Conservation (phyloP, 2,113 vertebrate species). For the Psilopsiagon aurifrons region DNA sequence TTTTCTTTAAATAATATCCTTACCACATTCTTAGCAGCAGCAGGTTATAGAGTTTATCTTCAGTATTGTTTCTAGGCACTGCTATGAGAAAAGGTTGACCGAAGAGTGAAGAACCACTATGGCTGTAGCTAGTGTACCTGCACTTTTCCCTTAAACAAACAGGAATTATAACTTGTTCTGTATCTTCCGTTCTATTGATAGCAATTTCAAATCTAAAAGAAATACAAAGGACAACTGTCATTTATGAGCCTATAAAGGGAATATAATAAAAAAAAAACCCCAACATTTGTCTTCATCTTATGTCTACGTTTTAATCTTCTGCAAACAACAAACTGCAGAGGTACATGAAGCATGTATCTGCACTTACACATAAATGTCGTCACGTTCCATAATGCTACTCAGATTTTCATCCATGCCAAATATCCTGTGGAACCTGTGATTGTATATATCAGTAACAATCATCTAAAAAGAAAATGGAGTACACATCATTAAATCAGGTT, state of each 20-base stretch:
- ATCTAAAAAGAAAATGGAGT: conserved; percentile 76
- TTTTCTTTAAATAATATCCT: conserved; percentile 19
- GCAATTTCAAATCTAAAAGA: conserved; percentile 82
- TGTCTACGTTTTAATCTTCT: conserved; percentile 1
- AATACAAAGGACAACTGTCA: neutral
- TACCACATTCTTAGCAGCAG: conserved; percentile 94
- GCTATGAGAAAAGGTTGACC: conserved; percentile 96
- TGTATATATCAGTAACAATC: conserved; percentile 99
- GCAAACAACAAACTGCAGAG: neutral
- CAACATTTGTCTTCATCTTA: neutral
- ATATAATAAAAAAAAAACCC: neutral
- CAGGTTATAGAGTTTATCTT: conserved; percentile 97
- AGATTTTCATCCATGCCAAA: conserved; percentile 96
- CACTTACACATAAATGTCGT: conserved; percentile 98
- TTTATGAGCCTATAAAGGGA: neutral
- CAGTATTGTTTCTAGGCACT: conserved; percentile 91
- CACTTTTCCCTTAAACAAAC: conserved; percentile 95
- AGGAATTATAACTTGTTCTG: conserved; percentile 93
- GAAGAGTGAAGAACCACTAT: conserved; percentile 92
- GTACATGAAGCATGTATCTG: neutral
- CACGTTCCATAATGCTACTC: conserved; percentile 98
- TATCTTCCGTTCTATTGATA: conserved; percentile 91
- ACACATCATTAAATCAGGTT: conserved; percentile 15
- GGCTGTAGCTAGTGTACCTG: conserved; percentile 94
- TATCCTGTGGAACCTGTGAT: conserved; percentile 98